Evolutionary conservation across 2,888 invertebrate genomes (phyloP).

Genomic region (Drosophila kanekoi): DNA sequence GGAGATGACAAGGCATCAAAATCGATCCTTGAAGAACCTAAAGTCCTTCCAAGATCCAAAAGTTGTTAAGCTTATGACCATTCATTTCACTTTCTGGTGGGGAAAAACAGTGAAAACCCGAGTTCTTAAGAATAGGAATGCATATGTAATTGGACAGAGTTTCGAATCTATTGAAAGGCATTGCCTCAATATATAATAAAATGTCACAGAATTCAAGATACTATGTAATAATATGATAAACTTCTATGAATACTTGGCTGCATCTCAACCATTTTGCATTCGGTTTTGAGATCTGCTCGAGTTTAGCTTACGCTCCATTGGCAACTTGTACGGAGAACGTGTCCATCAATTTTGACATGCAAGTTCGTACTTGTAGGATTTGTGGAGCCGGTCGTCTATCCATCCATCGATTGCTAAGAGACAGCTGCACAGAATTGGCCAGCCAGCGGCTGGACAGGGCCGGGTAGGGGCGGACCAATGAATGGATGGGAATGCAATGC

Average conservation of each 20-base stretch:
- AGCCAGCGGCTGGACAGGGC: conserved; percentile 11
- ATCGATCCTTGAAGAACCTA: no score
- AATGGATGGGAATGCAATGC: conserved; percentile 50
- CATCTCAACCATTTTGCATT: neutral
- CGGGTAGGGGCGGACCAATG: conserved; percentile 9
- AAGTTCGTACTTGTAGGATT: conserved; percentile 34
- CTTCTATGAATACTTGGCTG: neutral
- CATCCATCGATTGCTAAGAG: conserved; percentile 57
- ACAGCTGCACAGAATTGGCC: conserved; percentile 62
- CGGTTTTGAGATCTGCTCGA: conserved; percentile 1
- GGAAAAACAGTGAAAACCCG: no score
- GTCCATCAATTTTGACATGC: conserved; percentile 52
- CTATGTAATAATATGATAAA: neutral
- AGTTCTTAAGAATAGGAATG: no score
- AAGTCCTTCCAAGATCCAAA: no score
- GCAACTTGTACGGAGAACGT: conserved; percentile 3
- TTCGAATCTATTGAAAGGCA: no score
- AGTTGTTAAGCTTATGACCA: no score
- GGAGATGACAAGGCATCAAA: conserved; percentile 34
- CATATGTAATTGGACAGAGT: no score
- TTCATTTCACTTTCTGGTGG: no score
- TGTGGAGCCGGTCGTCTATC: conserved; percentile 36
- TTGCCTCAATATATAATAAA: no score
- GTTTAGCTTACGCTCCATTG: conserved; percentile 10
- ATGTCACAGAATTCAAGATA: neutral